phyloP scores from a whole-genome alignment of 2,113 vertebrate genomes.

The Pituophis catenifer region DNA sequence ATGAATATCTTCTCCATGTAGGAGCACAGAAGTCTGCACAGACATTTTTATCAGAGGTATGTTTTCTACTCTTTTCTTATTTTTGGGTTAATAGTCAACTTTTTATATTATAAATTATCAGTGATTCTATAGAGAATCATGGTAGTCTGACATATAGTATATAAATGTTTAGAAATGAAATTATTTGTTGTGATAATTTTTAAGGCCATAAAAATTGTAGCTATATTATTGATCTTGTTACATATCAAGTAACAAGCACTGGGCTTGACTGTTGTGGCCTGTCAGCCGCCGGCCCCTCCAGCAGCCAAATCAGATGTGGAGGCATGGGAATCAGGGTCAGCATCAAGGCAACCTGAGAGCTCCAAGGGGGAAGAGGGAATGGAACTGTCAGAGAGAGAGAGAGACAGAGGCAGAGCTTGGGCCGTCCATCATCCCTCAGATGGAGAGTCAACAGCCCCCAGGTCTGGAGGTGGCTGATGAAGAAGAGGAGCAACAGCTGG shows the following conservation, averaged over 20 bases:
- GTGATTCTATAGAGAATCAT: not conserved
- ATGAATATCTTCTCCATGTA: slow-evolving; percentile 98
- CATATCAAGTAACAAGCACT: not conserved
- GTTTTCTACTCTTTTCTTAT: slow-evolving; percentile 52
- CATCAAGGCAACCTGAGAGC: too few species aligned
- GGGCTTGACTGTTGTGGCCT: not conserved
- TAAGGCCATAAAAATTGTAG: not conserved
- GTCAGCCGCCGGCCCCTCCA: too few species aligned
- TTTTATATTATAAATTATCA: not conserved
- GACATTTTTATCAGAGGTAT: slow-evolving; percentile 98
- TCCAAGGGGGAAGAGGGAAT: too few species aligned
- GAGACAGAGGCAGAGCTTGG: too few species aligned
- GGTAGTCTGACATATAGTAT: not conserved
- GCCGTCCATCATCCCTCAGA: too few species aligned
- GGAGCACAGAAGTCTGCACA: slow-evolving; percentile 99
- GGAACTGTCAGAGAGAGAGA: too few species aligned
- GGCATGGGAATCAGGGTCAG: too few species aligned
- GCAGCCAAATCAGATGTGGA: too few species aligned
- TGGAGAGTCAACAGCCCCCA: too few species aligned
- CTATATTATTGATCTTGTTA: not conserved
- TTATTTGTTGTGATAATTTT: not conserved
- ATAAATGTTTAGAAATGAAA: not conserved
- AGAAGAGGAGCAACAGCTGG: too few species aligned
- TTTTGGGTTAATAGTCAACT: not conserved
- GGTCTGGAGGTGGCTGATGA: too few species aligned